Conservation (phyloP, 2,797 vertebrate genomes). For the Scolopax rusticola region DNA sequence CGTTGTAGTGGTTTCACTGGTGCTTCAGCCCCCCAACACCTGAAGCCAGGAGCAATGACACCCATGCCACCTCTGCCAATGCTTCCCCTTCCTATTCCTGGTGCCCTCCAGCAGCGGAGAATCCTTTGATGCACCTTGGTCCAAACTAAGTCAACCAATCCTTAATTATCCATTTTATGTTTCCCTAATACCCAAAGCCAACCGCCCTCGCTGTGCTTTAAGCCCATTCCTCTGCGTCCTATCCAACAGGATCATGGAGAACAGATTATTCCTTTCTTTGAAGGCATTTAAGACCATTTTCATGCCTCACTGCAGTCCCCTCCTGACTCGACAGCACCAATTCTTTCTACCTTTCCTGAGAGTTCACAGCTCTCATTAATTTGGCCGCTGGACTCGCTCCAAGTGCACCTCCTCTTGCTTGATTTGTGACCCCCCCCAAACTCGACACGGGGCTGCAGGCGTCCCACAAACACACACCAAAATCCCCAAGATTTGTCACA, state of each 20-base stretch:
- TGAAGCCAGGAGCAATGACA: not conserved
- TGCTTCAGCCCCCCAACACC: not conserved
- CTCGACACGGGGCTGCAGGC: accelerated
- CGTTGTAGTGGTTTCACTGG: accelerated
- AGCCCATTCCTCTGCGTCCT: not conserved
- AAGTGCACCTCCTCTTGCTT: not conserved
- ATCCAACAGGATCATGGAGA: not conserved
- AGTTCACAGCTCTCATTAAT: not conserved
- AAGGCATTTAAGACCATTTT: not conserved
- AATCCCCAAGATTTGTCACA: not conserved
- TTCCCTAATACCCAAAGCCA: not conserved
- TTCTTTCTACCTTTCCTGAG: not conserved
- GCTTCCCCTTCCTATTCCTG: not conserved
- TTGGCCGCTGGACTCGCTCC: not conserved
- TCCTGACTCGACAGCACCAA: not conserved
- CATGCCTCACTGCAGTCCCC: constrained; percentile 13
- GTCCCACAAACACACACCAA: not conserved
- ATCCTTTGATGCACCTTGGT: accelerated
- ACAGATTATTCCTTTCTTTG: constrained; percentile 31
- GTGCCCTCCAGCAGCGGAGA: not conserved
- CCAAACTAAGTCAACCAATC: not conserved
- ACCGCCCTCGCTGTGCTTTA: accelerated
- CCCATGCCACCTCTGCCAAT: accelerated
- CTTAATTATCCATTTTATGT: not conserved
- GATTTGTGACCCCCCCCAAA: not conserved